Percentiles rank a stretch among this genome's conserved stretches.
phyloP scores from a whole-genome alignment of 2,888 invertebrate species.

The Monopis laevigella region DNA sequence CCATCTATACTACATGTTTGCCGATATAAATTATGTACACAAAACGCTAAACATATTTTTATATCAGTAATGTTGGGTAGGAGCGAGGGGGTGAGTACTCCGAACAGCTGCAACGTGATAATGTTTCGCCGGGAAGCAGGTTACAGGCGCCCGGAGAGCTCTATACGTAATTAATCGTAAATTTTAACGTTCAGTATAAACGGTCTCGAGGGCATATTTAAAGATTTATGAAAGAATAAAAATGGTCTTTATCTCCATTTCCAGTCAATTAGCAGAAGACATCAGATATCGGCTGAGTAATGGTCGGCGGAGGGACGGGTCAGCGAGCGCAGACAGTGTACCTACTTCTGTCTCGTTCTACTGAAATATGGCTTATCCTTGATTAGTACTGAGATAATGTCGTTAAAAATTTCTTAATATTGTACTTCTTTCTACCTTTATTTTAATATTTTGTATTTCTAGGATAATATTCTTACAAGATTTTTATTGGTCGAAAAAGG shows the following conservation, averaged over 20 bases:
- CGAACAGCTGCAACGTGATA: too few relatives aligned
- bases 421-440: too few relatives aligned
- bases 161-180: slow-evolving; percentile 4
- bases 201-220: slow-evolving; percentile 20
- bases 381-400: background rate
- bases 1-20: too few relatives aligned
- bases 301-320: slow-evolving; percentile 23
- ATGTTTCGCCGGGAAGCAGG: too few relatives aligned
- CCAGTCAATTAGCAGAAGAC: slow-evolving; percentile 62
- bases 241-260: slow-evolving; percentile 57
- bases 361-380: slow-evolving; percentile 10
- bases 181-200: background rate
- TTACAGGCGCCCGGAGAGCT: background rate
- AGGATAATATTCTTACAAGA: too few relatives aligned
- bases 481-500: too few relatives aligned
- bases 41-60: too few relatives aligned
- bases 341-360: slow-evolving; percentile 3
- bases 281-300: slow-evolving; percentile 59
- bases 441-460: too few relatives aligned
- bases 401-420: too few relatives aligned
- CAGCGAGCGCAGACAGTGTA: slow-evolving; percentile 3
- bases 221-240: slow-evolving; percentile 43
- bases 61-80: too few relatives aligned
- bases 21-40: too few relatives aligned
- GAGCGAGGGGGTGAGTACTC: too few relatives aligned